phyloP scores from a whole-genome alignment of 2,113 vertebrate genomes.

The Rhabdomys dilectus region DNA sequence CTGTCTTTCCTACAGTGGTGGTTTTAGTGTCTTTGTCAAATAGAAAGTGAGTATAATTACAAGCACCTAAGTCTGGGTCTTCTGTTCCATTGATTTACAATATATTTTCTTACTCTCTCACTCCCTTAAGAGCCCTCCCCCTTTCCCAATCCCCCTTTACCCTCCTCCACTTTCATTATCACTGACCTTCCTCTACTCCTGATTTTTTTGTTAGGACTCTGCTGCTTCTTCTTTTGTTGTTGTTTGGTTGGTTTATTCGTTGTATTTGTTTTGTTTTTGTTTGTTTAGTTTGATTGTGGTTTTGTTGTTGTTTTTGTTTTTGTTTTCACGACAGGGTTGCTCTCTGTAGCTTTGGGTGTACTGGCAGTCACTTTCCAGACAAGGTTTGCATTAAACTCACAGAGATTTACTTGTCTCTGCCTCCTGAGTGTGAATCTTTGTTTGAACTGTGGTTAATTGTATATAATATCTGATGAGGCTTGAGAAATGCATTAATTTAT shows the following conservation, averaged over 20 bases:
- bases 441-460: background rate
- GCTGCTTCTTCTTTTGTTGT: background rate
- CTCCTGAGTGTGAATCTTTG: no score
- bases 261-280: no score
- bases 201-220: background rate
- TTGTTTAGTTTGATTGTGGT: no score
- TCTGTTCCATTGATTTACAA: background rate
- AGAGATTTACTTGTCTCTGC: no score
- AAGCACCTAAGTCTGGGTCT: background rate
- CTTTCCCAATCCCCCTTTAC: background rate
- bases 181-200: background rate
- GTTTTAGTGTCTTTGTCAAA: background rate
- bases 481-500: background rate
- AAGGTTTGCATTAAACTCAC: no score
- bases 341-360: no score
- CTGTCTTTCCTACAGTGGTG: background rate
- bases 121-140: background rate
- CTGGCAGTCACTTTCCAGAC: no score
- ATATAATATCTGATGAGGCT: background rate
- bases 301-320: no score
- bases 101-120: background rate
- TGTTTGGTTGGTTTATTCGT: no score
- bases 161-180: background rate
- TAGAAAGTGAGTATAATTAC: no score
- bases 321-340: no score